These are phyloP conservation scores for Anthophora plumipes DNA, from an alignment of 2,888 invertebrate genomes.

Conservation along the genomic window DNA sequence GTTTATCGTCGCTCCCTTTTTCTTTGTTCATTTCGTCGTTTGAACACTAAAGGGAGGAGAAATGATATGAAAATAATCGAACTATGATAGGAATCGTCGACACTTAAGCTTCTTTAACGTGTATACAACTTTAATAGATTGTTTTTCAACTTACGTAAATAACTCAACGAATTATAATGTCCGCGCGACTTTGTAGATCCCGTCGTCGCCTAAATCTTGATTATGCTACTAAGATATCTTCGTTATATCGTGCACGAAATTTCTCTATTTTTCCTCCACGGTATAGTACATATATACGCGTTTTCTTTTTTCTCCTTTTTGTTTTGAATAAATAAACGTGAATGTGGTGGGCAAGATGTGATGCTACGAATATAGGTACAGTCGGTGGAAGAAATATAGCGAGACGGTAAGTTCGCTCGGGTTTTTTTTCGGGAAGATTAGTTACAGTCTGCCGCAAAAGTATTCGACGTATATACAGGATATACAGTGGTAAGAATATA, in stretches of 20 bases:
- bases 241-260: background rate
- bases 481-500: no score
- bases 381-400: background rate
- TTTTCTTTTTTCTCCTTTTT: no score
- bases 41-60: no score
- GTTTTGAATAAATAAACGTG: conserved; percentile 33
- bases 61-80: conserved; percentile 9
- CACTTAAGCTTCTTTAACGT: conserved; percentile 29
- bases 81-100: conserved; percentile 1
- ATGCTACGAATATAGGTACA: background rate
- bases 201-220: conserved; percentile 2
- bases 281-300: conserved; percentile 14
- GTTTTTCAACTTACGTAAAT: background rate
- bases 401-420: background rate
- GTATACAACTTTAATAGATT: background rate
- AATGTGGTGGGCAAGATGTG: background rate
- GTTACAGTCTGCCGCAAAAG: no score
- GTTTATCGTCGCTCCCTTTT: background rate
- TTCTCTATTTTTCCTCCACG: background rate
- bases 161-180: conserved; percentile 29
- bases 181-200: background rate
- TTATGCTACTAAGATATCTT: conserved; percentile 4
- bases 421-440: no score
- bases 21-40: background rate
- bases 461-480: no score